Base-by-base conservation (phyloP, 2,888 invertebrate genomes). In the Epinotia ramella region DNA sequence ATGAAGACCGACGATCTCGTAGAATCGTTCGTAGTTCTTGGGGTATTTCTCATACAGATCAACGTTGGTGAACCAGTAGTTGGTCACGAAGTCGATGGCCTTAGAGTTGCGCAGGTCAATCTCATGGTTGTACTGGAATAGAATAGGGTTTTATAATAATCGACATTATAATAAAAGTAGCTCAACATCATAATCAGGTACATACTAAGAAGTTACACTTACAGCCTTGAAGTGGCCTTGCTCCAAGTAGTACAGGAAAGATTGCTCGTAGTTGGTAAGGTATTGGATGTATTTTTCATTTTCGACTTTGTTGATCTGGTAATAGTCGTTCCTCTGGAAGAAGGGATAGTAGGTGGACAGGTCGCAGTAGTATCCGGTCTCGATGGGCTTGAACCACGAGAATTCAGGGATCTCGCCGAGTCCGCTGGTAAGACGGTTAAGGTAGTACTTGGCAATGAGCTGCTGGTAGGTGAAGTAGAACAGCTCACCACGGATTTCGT, bases 401-500 rank as follows among this genome's bases (percentile, higher is more conserved):
- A 95, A 90, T 28, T 95, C 92, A 7, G 95, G 94, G 78, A 96
- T 95, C 63, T 95, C 95, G 16, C 95, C 96, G 77, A 96, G 83
- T 24, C 95, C 95, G 80, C 96, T 95, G 49, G 96, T 94, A 73
- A 96, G 89, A 88, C 97, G 96, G 84, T 97, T 97, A 84, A 96
- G 87, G 83, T 96, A 95, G 93, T 96, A 97, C 83, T 96, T 96
- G 77, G 96, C 95, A 81, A 96, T 84, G 16, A 97, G 83, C 86
- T 97, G 96, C 83, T 96, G 96, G 84, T 96, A 96, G 84, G 95
- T 92, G 91, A 94, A 96, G 86, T 95, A 95, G 92, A 95, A 96
- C 56, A 95, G 86, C 88, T 96, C 96, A 77, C 96, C 97, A 78
- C 96, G 95, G 83, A 95, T 94, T 78, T 95, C 94, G 82, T 95